phyloP scores from a whole-genome alignment of 2,797 vertebrate species.

The Xyrichtys novacula region DNA sequence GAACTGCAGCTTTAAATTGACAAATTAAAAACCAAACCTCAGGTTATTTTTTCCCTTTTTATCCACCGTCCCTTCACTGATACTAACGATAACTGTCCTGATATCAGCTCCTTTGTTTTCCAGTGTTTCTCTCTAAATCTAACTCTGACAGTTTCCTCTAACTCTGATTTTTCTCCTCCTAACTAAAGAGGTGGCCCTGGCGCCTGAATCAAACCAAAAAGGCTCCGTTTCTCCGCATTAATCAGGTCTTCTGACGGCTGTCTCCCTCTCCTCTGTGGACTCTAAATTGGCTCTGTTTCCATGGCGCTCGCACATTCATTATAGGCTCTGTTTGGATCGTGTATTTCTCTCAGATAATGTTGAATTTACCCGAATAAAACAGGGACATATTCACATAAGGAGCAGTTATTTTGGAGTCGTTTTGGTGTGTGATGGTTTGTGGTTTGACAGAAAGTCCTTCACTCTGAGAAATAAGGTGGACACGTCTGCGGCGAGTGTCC shows the following conservation, averaged over 20 bases:
- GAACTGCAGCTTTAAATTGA: no score
- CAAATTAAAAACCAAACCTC: no score
- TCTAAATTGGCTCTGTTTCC: neutral
- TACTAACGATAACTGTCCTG: no score
- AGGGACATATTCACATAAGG: neutral
- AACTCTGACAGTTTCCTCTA: no score
- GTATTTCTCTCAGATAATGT: neutral
- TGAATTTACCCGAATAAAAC: neutral
- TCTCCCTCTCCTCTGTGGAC: neutral
- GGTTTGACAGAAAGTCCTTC: constrained; percentile 15
- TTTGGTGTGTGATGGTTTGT: neutral
- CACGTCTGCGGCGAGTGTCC: neutral
- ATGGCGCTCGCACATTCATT: neutral
- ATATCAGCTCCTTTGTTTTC: no score
- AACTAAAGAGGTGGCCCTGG: neutral
- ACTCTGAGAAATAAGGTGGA: neutral
- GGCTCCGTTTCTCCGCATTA: neutral
- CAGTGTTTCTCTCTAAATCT: no score
- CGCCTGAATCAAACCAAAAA: neutral
- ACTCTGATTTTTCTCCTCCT: no score
- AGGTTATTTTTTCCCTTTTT: no score
- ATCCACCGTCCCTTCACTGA: no score
- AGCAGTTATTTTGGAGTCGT: neutral
- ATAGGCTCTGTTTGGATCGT: neutral
- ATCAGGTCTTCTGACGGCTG: neutral